Base-by-base conservation (phyloP, 37 sponge, comb jelly and placozoan genomes). In the Geodia barretti region DNA sequence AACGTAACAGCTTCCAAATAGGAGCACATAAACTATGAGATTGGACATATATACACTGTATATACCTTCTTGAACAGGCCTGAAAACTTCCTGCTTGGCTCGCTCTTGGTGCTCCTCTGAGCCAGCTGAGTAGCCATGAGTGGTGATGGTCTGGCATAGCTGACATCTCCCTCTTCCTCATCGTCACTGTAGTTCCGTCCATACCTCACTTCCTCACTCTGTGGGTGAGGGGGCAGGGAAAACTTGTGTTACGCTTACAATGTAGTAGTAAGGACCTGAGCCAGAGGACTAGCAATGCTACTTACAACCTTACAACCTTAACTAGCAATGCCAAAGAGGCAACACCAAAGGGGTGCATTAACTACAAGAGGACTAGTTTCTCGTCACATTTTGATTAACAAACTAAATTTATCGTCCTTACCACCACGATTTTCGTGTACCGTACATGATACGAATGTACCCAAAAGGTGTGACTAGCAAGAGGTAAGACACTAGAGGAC, bases 121-220 rank as follows among this genome's bases (percentile, higher is more conserved):
- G 84, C 76, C 58, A 77, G 63, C 30, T 39, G 23, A 2, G 73
- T 84, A 60, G 35, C 77, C 77, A 76, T 84, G 0, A 84, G 59
- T 26, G 66, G 66, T 33, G 87, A 79, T n/a, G 35, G 11, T 1
- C 14, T 2, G 3, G 61, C 30, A 29, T 31, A 43, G 26, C 60
- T 4, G 3, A 28, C 20, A 8, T 80, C 71, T 26, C 80, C 76
- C 36, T 82, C 79, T 60, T 43, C 62, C 40, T 81, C 82, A 64
- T 88, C 82, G 61, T 88, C 89, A 78, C 89, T 88, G 79, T 82
- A 47, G 4, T 72, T 19, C 0, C 68, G 62, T 29, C 89, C 83
- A 41, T 41, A 78, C 30, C 31, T 63, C 5, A 20, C 21, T 28
- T 54, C 8, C 77, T 87, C 88, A 32, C 64, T 71, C 88, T 87